Base-by-base conservation (phyloP, 2,888 invertebrate species). In the Nomada fucata region DNA sequence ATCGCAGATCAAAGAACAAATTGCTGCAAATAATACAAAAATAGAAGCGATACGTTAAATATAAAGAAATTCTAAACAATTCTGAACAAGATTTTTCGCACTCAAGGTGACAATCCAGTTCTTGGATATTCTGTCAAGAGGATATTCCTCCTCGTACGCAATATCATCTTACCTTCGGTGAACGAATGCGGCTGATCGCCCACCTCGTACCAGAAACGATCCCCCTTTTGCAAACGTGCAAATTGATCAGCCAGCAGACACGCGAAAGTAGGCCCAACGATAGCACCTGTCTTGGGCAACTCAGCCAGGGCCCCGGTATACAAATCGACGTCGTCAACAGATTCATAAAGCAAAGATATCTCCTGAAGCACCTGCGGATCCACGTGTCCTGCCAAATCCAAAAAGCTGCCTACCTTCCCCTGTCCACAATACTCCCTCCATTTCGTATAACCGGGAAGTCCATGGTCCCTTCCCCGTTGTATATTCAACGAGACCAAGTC, bases 241-340 rank as follows among this genome's bases (percentile, higher is more conserved):
- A 98, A 98, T 94, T 98, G 98, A 94, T 97, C 97, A 0, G 97
- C 95, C 64, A 98, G 94, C 82, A 98, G 94, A 90, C 98, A 98
- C 23, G 96, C 96, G 72, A 98, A 95, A 1, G 98, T 97, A 0
- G 98, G 97, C 0, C 98, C 98, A 69, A 98, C 95, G 26, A 98
- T 95, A 1, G 97, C 96, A 3, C 95, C 97, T 88, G 94, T 94
- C 75, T 95, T 91, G 0, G 97, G 97, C 13, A 95, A 95, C 92
- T 99, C 98, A 18, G 98, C 97, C 55, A 98, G 92, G 0, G 97
- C 97, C 0, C 98, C 98, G 0, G 97, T 97, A 94, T 98, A 98
- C 44, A 98, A 93, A 93, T 98, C 98, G 47, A 98, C 96, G 93
- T 98, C 98, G 7, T 97, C 96, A 0, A 98, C 97, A 47, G 95